Base-by-base conservation (phyloP, 1,140 invertebrate species). In the Neocloeon triangulifer region DNA sequence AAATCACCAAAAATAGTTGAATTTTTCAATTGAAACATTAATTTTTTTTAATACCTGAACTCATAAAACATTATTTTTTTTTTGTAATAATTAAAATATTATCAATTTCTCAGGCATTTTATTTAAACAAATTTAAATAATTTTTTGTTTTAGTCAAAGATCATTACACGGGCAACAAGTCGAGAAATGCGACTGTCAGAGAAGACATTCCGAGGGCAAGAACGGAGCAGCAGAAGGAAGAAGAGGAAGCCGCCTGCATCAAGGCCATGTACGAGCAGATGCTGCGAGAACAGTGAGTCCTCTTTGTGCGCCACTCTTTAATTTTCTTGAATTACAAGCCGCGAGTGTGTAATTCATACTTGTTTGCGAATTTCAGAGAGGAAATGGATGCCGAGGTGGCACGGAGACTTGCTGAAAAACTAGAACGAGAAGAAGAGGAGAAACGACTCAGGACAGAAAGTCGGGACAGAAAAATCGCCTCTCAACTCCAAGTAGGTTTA, bases 191-290 rank as follows among this genome's bases (percentile, higher is more conserved):
- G 8, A 68, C 80, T 33, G 78, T 91, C 1, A 59, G 88, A 14
- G 73, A 86, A 49, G 88, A 92, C 53, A 69, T 84, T 39, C 82
- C 82, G 2, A 64, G 71, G 38, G 86, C 86, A 0, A 56, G 72
- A 34, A 65, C 71, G 39, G 80, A 88, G 39, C 85, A 92, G 51
- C 59, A 67, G 38, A 58, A 71, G 39, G 81, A 85, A 48, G 63
- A 73, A 43, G 55, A 63, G 40, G 53, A 70, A 42, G 70, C 69
- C 2, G 56, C 62, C 39, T 52, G 59, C 13, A 51, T 61, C 19
- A 59, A 60, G 31, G 55, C 58, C 14, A 59, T 59, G 43, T 73
- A 77, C 46, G 61, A 70, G 32, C 55, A 52, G 38, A 56, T 66
- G 41, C 42, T 69, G 10, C 58, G 61, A 32, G 59, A 70, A 46